Evolutionary conservation across 1,140 invertebrate genomes (phyloP).

Genomic region (Drosophila jambulina): DNA sequence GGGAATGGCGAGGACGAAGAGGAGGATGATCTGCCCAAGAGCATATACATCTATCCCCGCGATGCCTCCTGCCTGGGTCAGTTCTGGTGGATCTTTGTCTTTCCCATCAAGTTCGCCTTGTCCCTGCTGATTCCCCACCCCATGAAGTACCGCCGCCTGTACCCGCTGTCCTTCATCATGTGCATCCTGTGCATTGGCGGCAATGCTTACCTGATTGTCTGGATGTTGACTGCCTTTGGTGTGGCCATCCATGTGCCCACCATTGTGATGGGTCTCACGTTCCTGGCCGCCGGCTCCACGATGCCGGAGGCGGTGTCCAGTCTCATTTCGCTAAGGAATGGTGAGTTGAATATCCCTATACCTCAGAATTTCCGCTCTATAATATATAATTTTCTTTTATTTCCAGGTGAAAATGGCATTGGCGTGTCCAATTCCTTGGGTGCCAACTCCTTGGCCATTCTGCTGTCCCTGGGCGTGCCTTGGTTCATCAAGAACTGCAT

Average conservation of each 20-base stretch:
- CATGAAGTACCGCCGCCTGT: constrained; percentile 89
- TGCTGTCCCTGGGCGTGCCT: constrained; percentile 93
- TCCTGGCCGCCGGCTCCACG: constrained; percentile 94
- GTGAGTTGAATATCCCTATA: constrained; percentile 86
- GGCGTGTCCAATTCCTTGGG: constrained; percentile 94
- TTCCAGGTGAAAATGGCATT: constrained; percentile 92
- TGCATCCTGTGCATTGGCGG: constrained; percentile 94
- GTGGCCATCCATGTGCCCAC: constrained; percentile 92
- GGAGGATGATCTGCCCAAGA: constrained; percentile 48
- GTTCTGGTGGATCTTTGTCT: constrained; percentile 90
- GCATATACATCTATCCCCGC: constrained; percentile 65
- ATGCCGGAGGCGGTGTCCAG: constrained; percentile 95
- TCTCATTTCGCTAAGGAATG: constrained; percentile 92
- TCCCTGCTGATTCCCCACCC: constrained; percentile 91
- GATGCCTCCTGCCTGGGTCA: constrained; percentile 78
- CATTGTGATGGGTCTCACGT: constrained; percentile 96
- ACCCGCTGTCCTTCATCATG: constrained; percentile 93
- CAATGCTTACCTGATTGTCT: constrained; percentile 94
- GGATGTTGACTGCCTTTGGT: constrained; percentile 96
- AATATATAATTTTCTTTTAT: background rate
- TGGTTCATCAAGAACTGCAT: constrained; percentile 92
- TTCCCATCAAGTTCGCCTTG: constrained; percentile 90
- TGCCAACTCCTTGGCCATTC: constrained; percentile 93
- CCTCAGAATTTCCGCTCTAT: background rate
- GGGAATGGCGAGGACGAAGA: constrained; percentile 71